Evolutionary conservation across 1,140 invertebrate species (phyloP), one percentile per base, ranked within the genome.

Genomic region (Onthophagus taurus): DNA sequence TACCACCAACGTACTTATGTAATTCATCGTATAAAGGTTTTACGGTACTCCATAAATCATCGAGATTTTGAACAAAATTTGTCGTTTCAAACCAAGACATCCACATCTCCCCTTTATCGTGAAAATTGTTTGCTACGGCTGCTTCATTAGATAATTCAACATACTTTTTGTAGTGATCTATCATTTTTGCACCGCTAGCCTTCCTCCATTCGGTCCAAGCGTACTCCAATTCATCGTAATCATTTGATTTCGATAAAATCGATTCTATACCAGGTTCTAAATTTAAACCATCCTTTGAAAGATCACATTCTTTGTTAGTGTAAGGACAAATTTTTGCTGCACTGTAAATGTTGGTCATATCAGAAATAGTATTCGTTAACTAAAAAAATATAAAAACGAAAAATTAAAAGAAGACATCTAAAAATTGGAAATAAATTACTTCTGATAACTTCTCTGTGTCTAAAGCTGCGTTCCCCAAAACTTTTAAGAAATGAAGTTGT

Each of bases 91-190:
- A 72, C 16, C 63, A 60, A 4, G 56, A 26, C 14, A 65, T 64
- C 68, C 68, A 70, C 38, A 67, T 62, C 18, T 64, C 65, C 19
- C 64, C 67, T 14, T 41, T 45, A 24, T 55, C 53, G 1, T 31
- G 35, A 44, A 62, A 62, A 8, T 37, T 14, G 52, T 83, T 80
- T 31, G 83, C 65, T 51, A 69, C 71, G 4, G 88, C 84, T 2
- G 83, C 86, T 57, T 86, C 77, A 45, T 92, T 92, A 36, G 77
- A 77, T 3, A 93, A 63, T 17, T 76, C 65, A 1, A 90, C 78
- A 54, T 84, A 86, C 50, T 76, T 76, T 18, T 75, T 65, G 55
- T 80, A 95, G 20, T 78, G 61, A 0, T 74, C 47, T 29, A 76
- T 72, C 12, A 86, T 77, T 39, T 77, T 71, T 21, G 78, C 78